phyloP scores from a whole-genome alignment of 1,140 invertebrate genomes.

The Drosophila dunni region DNA sequence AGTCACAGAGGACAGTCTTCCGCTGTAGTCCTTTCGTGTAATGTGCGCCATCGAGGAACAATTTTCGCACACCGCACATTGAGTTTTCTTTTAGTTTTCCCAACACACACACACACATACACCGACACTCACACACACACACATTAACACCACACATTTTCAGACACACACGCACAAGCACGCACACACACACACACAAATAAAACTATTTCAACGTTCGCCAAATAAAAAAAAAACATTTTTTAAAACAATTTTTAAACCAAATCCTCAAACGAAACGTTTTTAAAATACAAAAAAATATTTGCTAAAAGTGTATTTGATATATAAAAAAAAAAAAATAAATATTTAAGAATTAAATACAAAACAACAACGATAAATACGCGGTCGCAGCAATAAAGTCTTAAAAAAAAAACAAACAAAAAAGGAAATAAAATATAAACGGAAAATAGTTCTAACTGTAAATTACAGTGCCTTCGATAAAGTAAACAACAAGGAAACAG shows the following conservation, averaged over 20 bases:
- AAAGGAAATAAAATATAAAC: conserved; percentile 24
- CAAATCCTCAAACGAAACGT: conserved; percentile 18
- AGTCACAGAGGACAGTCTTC: conserved; percentile 65
- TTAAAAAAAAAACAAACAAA: conserved; percentile 12
- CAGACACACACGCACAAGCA: neutral
- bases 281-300: conserved; percentile 51
- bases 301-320: conserved; percentile 75
- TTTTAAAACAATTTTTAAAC: conserved; percentile 61
- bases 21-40: conserved; percentile 76
- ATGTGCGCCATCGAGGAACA: conserved; percentile 72
- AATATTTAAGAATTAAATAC: neutral
- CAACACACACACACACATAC: conserved; percentile 37
- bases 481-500: conserved; percentile 50
- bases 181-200: conserved; percentile 14
- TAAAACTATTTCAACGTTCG: conserved; percentile 25
- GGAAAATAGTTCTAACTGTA: conserved; percentile 70
- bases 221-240: conserved; percentile 33
- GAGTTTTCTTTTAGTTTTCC: conserved; percentile 69
- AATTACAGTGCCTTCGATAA: conserved; percentile 75
- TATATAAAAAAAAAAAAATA: conserved; percentile 39
- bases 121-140: conserved; percentile 14
- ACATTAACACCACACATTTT: conserved; percentile 22
- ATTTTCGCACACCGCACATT: conserved; percentile 68
- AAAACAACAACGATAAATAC: conserved; percentile 24
- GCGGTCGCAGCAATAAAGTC: conserved; percentile 36